Percentiles rank a stretch among this genome's conserved stretches.
phyloP scores from a whole-genome alignment of 2,888 invertebrate species.

The Tethea ocularis region DNA sequence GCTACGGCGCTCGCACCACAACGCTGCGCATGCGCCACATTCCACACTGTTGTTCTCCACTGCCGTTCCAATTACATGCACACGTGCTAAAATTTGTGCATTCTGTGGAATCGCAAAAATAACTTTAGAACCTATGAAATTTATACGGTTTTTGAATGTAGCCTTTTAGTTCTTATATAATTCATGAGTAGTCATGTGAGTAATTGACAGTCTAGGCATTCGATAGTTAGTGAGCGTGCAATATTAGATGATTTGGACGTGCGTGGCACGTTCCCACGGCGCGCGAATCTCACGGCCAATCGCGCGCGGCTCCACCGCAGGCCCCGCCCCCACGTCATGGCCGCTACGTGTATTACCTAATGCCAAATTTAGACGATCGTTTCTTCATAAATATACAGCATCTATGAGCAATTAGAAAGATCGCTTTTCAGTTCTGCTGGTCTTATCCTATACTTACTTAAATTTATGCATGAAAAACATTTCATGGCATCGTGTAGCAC shows the following conservation, averaged over 20 bases:
- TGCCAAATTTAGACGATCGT: constrained; percentile 74
- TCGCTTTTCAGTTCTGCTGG: background rate
- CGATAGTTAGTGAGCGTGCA: constrained; percentile 25
- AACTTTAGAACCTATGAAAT: constrained; percentile 28
- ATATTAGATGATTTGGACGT: constrained; percentile 53
- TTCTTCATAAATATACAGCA: constrained; percentile 52
- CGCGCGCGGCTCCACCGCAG: constrained; percentile 53
- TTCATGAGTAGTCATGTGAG: background rate
- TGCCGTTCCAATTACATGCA: constrained; percentile 39
- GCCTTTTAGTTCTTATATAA: background rate
- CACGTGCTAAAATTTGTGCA: constrained; percentile 40
- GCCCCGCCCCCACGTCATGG: constrained; percentile 78
- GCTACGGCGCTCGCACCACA: constrained; percentile 9
- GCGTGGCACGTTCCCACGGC: constrained; percentile 50
- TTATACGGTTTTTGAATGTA: constrained; percentile 13
- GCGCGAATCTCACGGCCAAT: constrained; percentile 72
- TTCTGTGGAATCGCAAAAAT: constrained; percentile 33
- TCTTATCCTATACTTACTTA: background rate
- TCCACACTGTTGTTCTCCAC: constrained; percentile 40
- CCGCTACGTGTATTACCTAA: constrained; percentile 69
- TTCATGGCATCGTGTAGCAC: background rate
- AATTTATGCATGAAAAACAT: background rate
- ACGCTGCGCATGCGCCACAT: constrained; percentile 39
- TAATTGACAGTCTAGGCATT: background rate
- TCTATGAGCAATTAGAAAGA: constrained; percentile 21